A percentile compares a stretch with the other conserved stretches of the same genome.
Evolutionary conservation across 2,113 vertebrate genomes (phyloP).

Genomic region (Pseudorhombus dupliciocellatus): DNA sequence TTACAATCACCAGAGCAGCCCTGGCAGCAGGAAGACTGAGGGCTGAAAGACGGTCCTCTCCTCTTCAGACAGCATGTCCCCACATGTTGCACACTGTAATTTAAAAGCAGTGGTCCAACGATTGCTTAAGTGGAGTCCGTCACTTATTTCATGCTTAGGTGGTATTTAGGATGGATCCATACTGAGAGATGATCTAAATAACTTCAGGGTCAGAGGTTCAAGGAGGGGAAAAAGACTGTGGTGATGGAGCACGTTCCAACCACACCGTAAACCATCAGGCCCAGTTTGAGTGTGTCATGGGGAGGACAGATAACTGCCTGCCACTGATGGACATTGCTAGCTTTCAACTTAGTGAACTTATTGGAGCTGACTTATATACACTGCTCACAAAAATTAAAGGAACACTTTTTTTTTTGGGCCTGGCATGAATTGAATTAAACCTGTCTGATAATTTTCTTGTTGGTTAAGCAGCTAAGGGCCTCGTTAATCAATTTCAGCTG

Average conservation of each 20-base stretch:
- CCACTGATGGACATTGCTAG: no score
- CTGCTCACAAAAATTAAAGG: no score
- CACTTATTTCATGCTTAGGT: slow-evolving; percentile 28
- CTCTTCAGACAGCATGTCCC: slow-evolving; percentile 20
- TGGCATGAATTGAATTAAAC: no score
- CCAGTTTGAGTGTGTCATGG: slow-evolving; percentile 21
- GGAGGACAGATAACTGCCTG: slow-evolving; percentile 9
- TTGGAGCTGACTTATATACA: no score
- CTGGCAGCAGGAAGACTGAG: slow-evolving; percentile 19
- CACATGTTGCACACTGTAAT: slow-evolving; percentile 43
- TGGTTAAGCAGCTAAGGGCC: no score
- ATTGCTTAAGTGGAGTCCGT: slow-evolving; percentile 10
- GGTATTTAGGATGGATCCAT: slow-evolving; percentile 24
- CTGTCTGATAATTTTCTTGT: no score
- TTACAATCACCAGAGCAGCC: slow-evolving; percentile 12
- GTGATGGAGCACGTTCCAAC: slow-evolving; percentile 10
- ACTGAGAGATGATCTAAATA: slow-evolving; percentile 26
- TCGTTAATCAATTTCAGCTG: no score
- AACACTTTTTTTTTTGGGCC: no score
- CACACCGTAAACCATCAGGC: slow-evolving; percentile 18
- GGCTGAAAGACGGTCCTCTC: slow-evolving; percentile 20
- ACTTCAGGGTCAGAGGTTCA: background rate
- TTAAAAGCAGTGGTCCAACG: slow-evolving; percentile 42
- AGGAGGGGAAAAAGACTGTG: background rate
- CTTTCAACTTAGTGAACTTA: no score